Evolutionary conservation across 2,888 invertebrate genomes (phyloP), one percentile per base, ranked within the genome.

Genomic region (Tholera decimalis): DNA sequence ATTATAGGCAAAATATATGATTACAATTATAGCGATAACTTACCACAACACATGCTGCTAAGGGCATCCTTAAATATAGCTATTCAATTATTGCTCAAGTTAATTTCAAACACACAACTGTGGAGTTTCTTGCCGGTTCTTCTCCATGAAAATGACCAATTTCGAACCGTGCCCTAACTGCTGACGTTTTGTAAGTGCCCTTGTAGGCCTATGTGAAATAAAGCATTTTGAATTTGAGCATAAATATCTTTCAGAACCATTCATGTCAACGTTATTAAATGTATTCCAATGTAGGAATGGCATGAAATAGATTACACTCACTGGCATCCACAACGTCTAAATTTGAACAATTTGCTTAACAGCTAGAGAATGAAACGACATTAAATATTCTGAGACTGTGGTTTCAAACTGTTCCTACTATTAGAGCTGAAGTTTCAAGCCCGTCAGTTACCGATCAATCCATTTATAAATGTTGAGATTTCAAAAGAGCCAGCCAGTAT

Each of bases 371-470:
- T 50, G 20, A 56, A 37, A 50, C 26, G 4, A 18, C 6, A 33
- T 61, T 43, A 20, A 50, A 69, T 74, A 74, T 74, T 70, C 67
- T 66, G 41, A 51, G 20, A 13, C 24, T 57, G 22, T 39, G 9
- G 41, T 43, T 50, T 22, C 9, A 8, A 33, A 47, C 26, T 37
- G 33, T 47, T 39, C 26, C 30, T 22, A 24, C 18, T 13, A 26
- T 20, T 39, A 22, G 24, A 30, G 24, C 20, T 46, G 50, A 20
- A 20, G 47, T 33, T 49, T 55, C 37, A 4, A 44, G 37, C 30
- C 33, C 13, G 24, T 54, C 49, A 13, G 8, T 20, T 8, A 13
- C 11, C 3, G 5, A 24, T 18, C 1, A n/a, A 43, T 33, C 28
- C 13, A 9, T 22, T 55, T 33, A 39, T 20, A 43, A 5, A 60